Evolutionary conservation across 2,888 invertebrate species (phyloP), one percentile per base, ranked within the genome.

Genomic region (Neocrepidodera transversa): DNA sequence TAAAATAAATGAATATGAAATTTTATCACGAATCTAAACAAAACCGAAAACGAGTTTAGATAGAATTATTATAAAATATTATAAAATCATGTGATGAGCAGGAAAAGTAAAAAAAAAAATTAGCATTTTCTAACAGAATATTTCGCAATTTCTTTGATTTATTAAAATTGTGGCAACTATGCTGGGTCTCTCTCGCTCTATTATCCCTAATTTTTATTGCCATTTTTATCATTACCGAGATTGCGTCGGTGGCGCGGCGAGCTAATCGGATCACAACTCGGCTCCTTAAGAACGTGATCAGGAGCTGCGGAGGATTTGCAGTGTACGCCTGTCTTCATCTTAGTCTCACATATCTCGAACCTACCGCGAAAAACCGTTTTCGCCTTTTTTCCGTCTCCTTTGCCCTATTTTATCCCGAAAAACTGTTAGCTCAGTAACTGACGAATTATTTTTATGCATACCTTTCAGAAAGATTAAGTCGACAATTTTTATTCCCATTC

Each of bases 151-250:
- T 67, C 65, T 67, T 67, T 40, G n/a, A 43, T 32, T 53, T 20
- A 20, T 30, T 5, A 16, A 18, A 17, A 36, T 16, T 16, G 16
- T 36, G 54, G 54, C 54, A 54, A 54, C 54, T 10, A 13, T 16
- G 54, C 13, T 38, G 16, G 43, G 23, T 32, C 17, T 45, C 45
- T 54, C 54, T 68, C 69, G 68, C 72, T 69, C 75, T 76, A 77
- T 78, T 78, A 78, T 78, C 78, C 79, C 75, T 79, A 80, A 80
- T 79, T 80, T 80, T 79, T 79, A 79, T 79, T 79, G 77, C 78
- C 77, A 78, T 79, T 79, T 78, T 79, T 78, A 79, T 79, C 78
- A 79, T 79, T 79, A 78, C 78, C 67, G 75, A 79, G 79, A 79
- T 79, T 79, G 78, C 77, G 73, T 74, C 74, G 75, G 74, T 76